phyloP scores from a whole-genome alignment of 2,113 vertebrate genomes.

The Mustelus asterias region DNA sequence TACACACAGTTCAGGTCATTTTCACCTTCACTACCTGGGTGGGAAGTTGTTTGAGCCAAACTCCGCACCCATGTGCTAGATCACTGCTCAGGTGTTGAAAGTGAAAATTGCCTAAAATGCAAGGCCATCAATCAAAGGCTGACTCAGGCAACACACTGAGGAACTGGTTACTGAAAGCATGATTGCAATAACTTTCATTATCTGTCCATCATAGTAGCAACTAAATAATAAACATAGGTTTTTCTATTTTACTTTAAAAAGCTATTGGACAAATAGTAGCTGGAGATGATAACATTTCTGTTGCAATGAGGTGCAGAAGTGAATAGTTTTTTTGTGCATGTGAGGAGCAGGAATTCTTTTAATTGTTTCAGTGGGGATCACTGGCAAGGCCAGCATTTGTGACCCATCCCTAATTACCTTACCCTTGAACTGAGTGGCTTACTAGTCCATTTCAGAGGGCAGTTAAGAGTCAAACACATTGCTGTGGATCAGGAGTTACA shows the following conservation, averaged over 20 bases:
- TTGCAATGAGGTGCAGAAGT: background rate
- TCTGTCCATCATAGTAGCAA: background rate
- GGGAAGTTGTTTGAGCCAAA: background rate
- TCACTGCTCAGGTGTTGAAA: background rate
- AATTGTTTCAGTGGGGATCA: no score
- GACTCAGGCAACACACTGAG: background rate
- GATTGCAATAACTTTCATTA: background rate
- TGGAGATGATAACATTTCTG: no score
- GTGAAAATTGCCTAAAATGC: background rate
- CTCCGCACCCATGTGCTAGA: background rate
- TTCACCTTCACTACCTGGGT: background rate
- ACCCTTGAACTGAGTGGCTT: no score
- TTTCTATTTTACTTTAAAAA: background rate
- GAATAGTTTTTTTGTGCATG: background rate
- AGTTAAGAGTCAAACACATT: no score
- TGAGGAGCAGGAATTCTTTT: background rate
- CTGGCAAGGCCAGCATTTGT: no score
- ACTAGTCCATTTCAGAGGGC: no score
- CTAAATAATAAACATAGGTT: background rate
- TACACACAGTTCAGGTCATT: no score
- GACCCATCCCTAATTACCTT: no score
- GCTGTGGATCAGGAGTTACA: no score
- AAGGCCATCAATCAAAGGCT: background rate
- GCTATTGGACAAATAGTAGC: background rate
- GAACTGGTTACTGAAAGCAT: background rate